Evolutionary conservation across 2,888 invertebrate genomes (phyloP), one percentile per base, ranked within the genome.

Genomic region (Drosophila histrio): DNA sequence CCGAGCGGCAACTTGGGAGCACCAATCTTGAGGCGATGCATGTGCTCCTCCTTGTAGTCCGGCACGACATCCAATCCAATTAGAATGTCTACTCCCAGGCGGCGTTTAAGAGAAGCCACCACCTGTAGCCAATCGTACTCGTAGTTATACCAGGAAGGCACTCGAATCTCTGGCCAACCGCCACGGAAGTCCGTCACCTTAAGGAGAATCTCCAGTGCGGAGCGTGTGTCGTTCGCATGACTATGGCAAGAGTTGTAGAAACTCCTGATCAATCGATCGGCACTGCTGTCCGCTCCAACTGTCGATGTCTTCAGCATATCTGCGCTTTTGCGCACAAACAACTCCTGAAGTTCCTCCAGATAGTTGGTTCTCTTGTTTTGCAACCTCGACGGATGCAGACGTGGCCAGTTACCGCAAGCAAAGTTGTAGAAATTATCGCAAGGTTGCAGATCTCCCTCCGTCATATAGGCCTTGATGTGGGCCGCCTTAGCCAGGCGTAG

Each of bases 351-450:
- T 39, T 90, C 88, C 39, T 79, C 89, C 62, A 91, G 50, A 19
- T 89, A 87, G 24, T 87, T 81, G 26, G 89, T 90, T 34, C 84
- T 77, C 6, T 72, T 73, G 2, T 57, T 79, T 3, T 67, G 36
- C 3, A 72, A 34, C 0, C 53, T 64, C 0, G 91, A 80, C 1
- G 89, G 89, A 59, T 91, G 87, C 13, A 87, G 21, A 7, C 79
- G 87, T 0, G 77, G 58, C 91, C 91, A 91, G 19, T 86, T 91
- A 36, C 91, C 91, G 26, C 91, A 91, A 13, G 91, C 91, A 52
- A 85, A 91, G 46, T 87, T 79, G 46, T 91, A 91, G 36, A 91
- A 91, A 66, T 91, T 86, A 15, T 74, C 68, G 56, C 91, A 91
- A 0, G 89, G 82, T 28, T 53, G 34, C 3, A 39, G 43, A 1